Percentiles rank a stretch among this genome's conserved stretches.
Conservation (phyloP, 35 echinoderm and acorn worm genomes). For the Acanthaster planci region DNA sequence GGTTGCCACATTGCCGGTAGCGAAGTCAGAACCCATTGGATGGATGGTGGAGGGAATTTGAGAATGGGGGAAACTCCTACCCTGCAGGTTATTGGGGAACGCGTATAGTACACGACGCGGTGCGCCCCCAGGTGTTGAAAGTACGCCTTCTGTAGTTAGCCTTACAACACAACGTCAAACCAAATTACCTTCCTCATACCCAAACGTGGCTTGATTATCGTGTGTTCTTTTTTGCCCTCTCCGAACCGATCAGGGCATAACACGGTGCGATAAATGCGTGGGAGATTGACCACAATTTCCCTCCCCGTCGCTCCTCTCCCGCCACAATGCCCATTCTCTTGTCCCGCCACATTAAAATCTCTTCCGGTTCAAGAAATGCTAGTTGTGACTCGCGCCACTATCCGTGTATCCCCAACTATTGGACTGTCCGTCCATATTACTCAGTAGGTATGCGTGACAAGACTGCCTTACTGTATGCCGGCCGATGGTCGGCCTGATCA, state of each 20-base stretch:
- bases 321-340: conserved; percentile 6
- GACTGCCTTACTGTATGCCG: no score
- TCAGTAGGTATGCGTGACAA: no score
- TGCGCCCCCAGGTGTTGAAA: conserved; percentile 15
- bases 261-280: neutral
- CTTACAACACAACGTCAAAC: conserved; percentile 4
- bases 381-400: conserved; percentile 15
- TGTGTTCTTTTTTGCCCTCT: neutral
- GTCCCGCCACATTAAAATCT: conserved; percentile 21
- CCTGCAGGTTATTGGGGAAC: neutral
- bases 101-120: neutral
- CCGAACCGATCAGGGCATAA: neutral
- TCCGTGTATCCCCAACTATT: neutral
- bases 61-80: neutral
- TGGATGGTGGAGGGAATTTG: neutral
- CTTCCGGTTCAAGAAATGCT: conserved; percentile 28
- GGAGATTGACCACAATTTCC: conserved; percentile 2
- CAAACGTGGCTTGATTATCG: neutral
- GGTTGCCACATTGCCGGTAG: neutral
- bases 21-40: neutral
- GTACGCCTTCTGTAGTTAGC: conserved; percentile 3
- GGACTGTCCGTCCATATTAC: no score
- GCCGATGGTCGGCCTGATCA: no score
- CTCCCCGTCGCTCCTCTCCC: neutral
- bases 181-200: neutral